Evolutionary conservation across 1,140 invertebrate species (phyloP), one percentile per base, ranked within the genome.

Genomic region (Tribolium madens): DNA sequence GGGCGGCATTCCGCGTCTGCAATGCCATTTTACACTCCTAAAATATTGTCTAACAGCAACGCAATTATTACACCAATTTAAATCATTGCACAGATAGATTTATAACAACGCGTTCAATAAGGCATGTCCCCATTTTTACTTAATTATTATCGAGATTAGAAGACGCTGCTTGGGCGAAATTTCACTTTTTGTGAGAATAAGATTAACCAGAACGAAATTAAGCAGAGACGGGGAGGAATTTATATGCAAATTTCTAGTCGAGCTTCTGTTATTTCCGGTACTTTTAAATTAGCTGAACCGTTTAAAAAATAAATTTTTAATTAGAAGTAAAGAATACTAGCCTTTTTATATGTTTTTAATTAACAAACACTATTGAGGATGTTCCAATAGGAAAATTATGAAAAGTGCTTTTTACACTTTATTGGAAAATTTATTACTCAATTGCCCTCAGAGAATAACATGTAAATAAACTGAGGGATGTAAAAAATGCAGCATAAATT

Each of bases 1-100:
- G 57, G 57, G 57, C 57, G 57, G 57, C 26, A 21, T n/a, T 21
- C 10, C 52, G 6, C 52, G 52, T 57, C 52, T 64, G 57, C 57
- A 64, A 33, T 64, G 57, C 57, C 57, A 64, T 13, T 26, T 64
- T 33, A 64, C 57, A 33, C 57, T 36, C 57, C 26, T 64, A 33
- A 64, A 64, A 33, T 33, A 33, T 64, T 64, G 57, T 64, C 13
- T 26, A 60, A 10, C 18, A 60, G 9, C 12, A 13, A 53, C n/a
- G 21, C 26, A 33, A 64, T 64, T 64, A 64, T 18, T 12, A 64
- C 26, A 64, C n/a, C 18, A 64, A n/a, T 64, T 64, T 42, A 33
- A 31, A 64, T 33, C 21, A 26, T 13, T 33, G 26, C 36, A 42
- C 7, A 1, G 36, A 42, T n/a, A 9, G n/a, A 42, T 42, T 42